Conservation (phyloP, 2,113 vertebrate species). For the Ameiurus melas region DNA sequence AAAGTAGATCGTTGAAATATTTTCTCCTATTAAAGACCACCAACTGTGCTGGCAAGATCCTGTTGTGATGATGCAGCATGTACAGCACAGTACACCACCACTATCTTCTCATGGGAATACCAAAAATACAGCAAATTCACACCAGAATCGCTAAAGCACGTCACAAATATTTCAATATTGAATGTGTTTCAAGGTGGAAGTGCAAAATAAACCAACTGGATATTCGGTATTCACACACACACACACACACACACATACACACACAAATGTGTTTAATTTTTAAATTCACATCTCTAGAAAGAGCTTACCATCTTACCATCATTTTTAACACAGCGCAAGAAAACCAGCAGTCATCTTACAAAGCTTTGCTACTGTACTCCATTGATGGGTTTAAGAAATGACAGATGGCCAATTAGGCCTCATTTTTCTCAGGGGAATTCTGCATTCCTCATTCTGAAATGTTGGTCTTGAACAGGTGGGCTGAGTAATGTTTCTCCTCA, state of each 20-base stretch:
- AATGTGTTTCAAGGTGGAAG: background rate
- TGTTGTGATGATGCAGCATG: background rate
- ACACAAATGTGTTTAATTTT: background rate
- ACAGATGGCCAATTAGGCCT: background rate
- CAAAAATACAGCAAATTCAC: background rate
- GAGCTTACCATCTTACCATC: background rate
- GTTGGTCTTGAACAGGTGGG: background rate
- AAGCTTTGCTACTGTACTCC: conserved; percentile 31
- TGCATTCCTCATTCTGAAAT: background rate
- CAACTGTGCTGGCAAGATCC: background rate
- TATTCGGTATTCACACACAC: conserved; percentile 20
- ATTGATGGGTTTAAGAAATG: background rate
- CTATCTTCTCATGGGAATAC: background rate
- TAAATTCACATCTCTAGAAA: background rate
- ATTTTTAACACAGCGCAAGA: background rate
- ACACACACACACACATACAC: background rate
- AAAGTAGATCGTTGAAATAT: background rate
- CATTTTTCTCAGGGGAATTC: background rate
- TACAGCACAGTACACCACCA: too few relatives aligned
- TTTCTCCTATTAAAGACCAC: background rate
- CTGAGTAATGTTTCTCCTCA: background rate
- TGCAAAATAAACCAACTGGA: conserved; percentile 2
- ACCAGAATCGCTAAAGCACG: background rate
- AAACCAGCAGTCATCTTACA: background rate
- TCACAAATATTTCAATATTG: background rate